Evolutionary conservation across 2,797 vertebrate species (phyloP).

Genomic region (Anguilla anguilla): DNA sequence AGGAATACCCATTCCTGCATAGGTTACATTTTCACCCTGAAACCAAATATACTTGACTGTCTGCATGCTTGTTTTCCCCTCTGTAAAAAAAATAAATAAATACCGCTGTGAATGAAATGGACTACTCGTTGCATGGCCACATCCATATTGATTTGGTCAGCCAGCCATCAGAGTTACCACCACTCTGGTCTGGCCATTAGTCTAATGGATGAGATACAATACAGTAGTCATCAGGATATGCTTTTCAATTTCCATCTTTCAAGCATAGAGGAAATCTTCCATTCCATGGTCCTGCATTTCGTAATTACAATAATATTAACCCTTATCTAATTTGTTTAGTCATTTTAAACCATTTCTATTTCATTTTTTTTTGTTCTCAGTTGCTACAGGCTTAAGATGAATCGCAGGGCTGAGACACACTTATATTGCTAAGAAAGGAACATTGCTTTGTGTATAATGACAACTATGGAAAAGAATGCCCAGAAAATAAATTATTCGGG

Average conservation of each 20-base stretch:
- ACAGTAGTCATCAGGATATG: neutral
- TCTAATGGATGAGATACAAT: neutral
- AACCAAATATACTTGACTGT: neutral
- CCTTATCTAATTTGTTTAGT: slow-evolving; percentile 1
- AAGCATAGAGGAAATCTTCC: neutral
- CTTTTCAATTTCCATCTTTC: neutral
- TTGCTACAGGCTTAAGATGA: neutral
- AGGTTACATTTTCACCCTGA: neutral
- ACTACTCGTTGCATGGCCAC: neutral
- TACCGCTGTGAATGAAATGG: neutral
- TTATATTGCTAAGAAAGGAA: slow-evolving; percentile 49
- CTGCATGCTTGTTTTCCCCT: neutral
- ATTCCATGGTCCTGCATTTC: neutral
- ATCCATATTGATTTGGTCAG: neutral
- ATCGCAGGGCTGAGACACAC: neutral
- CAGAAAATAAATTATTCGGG: slow-evolving; percentile 52
- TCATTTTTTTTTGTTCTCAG: neutral
- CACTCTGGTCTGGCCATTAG: neutral
- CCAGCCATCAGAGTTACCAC: neutral
- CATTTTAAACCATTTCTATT: neutral
- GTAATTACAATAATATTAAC: slow-evolving; percentile 4
- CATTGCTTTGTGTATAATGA: slow-evolving; percentile 48
- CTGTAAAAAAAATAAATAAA: neutral
- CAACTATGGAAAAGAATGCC: slow-evolving; percentile 21
- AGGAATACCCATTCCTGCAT: neutral